Percentiles rank a stretch among this genome's conserved stretches.
phyloP scores from a whole-genome alignment of 2,797 vertebrate genomes.

The Danio choprae region DNA sequence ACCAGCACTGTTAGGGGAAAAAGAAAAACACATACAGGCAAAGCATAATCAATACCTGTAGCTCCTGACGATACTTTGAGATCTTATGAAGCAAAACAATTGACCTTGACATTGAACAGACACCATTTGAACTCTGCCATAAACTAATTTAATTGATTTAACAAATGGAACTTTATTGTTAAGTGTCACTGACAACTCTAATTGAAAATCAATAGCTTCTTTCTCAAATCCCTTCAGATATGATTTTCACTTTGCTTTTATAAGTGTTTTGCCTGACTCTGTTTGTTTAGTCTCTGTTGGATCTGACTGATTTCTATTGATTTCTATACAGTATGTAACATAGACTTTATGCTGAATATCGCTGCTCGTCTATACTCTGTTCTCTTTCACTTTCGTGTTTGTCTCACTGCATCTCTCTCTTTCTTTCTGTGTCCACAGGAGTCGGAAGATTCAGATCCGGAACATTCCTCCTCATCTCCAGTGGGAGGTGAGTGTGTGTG shows the following conservation, averaged over 20 bases:
- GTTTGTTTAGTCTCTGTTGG: slow-evolving; percentile 15
- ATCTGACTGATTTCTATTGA: slow-evolving; percentile 13
- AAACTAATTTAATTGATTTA: too few species aligned
- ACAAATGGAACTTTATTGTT: too few species aligned
- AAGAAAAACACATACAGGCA: too few species aligned
- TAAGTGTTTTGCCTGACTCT: not conserved
- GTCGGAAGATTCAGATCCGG: slow-evolving; percentile 97
- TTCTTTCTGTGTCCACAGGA: slow-evolving; percentile 84
- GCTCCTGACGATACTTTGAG: too few species aligned
- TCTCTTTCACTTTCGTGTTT: not conserved
- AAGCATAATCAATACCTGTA: too few species aligned
- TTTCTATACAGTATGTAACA: not conserved
- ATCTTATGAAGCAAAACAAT: too few species aligned
- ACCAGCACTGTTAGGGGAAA: too few species aligned
- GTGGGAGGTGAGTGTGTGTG: slow-evolving; percentile 91
- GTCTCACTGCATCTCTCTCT: slow-evolving; percentile 51
- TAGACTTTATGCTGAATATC: not conserved
- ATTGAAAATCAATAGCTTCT: too few species aligned
- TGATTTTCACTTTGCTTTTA: not conserved
- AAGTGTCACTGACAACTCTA: too few species aligned
- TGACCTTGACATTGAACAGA: too few species aligned
- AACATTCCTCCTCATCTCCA: slow-evolving; percentile 96
- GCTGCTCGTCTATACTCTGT: not conserved
- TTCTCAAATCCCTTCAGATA: not conserved
- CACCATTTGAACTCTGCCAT: too few species aligned